Base-by-base conservation (phyloP, 2,113 vertebrate genomes). In the Tupaia chinensis region DNA sequence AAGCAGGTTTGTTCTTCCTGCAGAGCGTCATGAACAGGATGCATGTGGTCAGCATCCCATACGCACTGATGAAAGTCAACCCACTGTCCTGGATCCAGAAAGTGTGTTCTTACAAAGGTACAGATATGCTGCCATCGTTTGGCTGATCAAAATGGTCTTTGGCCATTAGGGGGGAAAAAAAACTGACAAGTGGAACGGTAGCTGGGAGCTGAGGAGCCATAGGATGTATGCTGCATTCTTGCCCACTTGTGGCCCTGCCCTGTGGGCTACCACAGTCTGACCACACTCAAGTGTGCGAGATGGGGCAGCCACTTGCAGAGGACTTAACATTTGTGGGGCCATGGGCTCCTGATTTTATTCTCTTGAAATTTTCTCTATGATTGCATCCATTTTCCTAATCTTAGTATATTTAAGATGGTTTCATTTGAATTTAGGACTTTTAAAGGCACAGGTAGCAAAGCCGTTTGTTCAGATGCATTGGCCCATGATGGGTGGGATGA, bases 71-170 rank as follows among this genome's bases (percentile, higher is more conserved):
- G 99, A 99, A 99, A 98, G 99, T 99, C 97, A 99, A 99, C 98
- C 99, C 99, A 0, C 99, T 99, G 82, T 99, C 99, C 96, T 99
- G 99, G 99, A 99, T 99, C 96, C 99, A 99, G 98, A 99, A 99
- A 97, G 99, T 99, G 92, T 99, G 99, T 92, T 98, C 94, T 0
- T 99, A 99, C 96, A 99, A 99, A 99, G 99, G 99, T 99, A 97
- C 83, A 16, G 69, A 27, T 32, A 76, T 1, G 58, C 3, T 12
- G 1, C 15, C 91, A 6, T 79, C 27, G 2, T 1, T 65, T n/a
- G 29, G 58, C 13, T 34, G 1, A 95, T 44, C 23, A 76, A 56
- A 8, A 29, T 79, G 15, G 25, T 63, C 10, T 68, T 29, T 17
- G 29, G 8, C 56, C 44, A 76, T 13, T 63, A 32, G 66, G 80